Evolutionary conservation across 1,140 invertebrate genomes (phyloP), one percentile per base, ranked within the genome.

Genomic region (Thaumatotibia leucotreta): DNA sequence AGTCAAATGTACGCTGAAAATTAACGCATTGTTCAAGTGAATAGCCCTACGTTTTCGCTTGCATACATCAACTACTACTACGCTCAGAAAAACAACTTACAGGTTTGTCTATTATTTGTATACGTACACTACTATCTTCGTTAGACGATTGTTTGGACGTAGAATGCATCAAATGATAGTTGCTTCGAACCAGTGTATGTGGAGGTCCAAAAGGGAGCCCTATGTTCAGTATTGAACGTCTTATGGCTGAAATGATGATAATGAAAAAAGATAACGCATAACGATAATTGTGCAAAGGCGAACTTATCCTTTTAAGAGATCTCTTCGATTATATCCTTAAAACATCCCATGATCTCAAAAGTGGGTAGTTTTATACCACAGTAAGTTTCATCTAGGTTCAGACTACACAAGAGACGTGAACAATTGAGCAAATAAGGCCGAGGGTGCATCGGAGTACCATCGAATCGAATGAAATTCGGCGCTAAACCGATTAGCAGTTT

Each of bases 391-490:
- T 33, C n/a, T 39, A 14, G n/a, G 1, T 39, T 4, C 33, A 1
- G 14, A n/a, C n/a, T 17, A n/a, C 35, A 39, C 14, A 39, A 54
- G 22, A 54, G 50, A 24, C 20, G 17, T 20, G 50, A 24, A 54
- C 50, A 54, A 54, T 54, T 54, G 50, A 54, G 23, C 50, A 24
- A 54, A 54, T 24, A 50, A 22, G 49, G n/a, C 22, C 17, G 22
- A 50, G 49, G 23, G 50, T 9, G 22, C 22, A 54, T 54, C 20
- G 23, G 50, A 54, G 50, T 24, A 29, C 61, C 29, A 35, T 33
- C 61, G 31, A 62, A 35, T 32, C 61, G 32, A 35, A 20, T 62
- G 61, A 62, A 33, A 33, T 35, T 62, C 27, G 23, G 14, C 29
- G n/a, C 32, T 39, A 64, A 29, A 29, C 32, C 35, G 33, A 33